Evolutionary conservation across 1,140 invertebrate genomes (phyloP).

Genomic region (Chelonus insularis): DNA sequence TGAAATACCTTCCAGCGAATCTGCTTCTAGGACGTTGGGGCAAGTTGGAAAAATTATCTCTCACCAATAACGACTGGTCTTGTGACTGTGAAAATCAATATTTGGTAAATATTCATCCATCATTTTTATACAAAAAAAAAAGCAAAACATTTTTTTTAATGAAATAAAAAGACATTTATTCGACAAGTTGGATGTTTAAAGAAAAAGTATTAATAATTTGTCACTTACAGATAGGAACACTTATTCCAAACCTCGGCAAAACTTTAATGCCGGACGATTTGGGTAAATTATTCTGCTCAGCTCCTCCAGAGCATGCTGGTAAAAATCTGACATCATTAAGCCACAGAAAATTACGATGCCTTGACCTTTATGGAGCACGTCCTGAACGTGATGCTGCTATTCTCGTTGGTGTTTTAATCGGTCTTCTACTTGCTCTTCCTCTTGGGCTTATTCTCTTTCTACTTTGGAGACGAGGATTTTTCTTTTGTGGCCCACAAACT

Average conservation of each 20-base stretch:
- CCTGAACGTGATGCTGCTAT: constrained; percentile 69
- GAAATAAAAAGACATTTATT: too few species aligned
- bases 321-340: constrained; percentile 40
- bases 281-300: constrained; percentile 36
- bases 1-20: constrained; percentile 64
- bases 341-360: constrained; percentile 62
- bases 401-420: constrained; percentile 69
- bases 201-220: too few species aligned
- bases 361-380: constrained; percentile 64
- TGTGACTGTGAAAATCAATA: constrained; percentile 77
- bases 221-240: constrained; percentile 51
- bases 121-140: too few species aligned
- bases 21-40: constrained; percentile 69
- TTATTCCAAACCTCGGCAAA: constrained; percentile 63
- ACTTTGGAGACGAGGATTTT: constrained; percentile 67
- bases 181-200: too few species aligned
- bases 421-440: constrained; percentile 69
- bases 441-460: constrained; percentile 64
- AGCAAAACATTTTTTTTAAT: too few species aligned
- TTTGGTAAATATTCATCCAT: constrained; percentile 61
- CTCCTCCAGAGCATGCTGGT: constrained; percentile 42
- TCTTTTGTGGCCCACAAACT: constrained; percentile 56
- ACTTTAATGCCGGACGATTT: constrained; percentile 42
- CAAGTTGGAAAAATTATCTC: constrained; percentile 64
- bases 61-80: constrained; percentile 72